These are phyloP conservation scores for Cavia porcellus DNA, from an alignment of 2,113 vertebrate genomes.

Conservation along the genomic window DNA sequence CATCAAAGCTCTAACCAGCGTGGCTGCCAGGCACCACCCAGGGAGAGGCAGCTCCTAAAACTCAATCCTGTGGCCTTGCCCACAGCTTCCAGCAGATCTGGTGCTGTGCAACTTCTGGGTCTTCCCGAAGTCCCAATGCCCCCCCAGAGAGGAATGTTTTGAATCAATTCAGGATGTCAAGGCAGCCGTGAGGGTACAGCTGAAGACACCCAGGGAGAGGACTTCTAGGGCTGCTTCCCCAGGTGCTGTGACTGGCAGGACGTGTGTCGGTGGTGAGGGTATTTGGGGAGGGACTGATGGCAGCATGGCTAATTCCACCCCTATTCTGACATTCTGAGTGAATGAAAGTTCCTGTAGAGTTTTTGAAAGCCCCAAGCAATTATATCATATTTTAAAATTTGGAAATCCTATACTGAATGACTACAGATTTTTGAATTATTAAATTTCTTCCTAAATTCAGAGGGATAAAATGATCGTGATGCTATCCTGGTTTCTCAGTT, in stretches of 20 bases:
- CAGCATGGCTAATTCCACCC: neutral
- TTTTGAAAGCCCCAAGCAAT: neutral
- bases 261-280: neutral
- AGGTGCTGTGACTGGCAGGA: neutral
- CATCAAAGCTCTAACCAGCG: too few relatives aligned
- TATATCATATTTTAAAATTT: neutral
- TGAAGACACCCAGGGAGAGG: neutral
- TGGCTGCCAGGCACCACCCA: neutral
- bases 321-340: neutral
- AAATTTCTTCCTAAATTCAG: neutral
- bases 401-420: neutral
- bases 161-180: neutral
- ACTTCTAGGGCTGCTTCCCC: neutral
- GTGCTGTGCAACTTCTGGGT: neutral
- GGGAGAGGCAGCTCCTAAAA: neutral
- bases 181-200: neutral
- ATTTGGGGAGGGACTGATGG: neutral
- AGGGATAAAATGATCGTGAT: neutral
- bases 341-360: neutral
- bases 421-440: neutral
- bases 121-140: neutral
- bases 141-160: neutral
- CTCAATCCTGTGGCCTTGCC: rapidly evolving
- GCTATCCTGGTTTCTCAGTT: neutral
- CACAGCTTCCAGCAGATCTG: neutral